A percentile compares a stretch with the other conserved stretches of the same genome.
These are phyloP conservation scores for Arion vulgaris DNA, from an alignment of 1,140 invertebrate species.

Conservation along the genomic window DNA sequence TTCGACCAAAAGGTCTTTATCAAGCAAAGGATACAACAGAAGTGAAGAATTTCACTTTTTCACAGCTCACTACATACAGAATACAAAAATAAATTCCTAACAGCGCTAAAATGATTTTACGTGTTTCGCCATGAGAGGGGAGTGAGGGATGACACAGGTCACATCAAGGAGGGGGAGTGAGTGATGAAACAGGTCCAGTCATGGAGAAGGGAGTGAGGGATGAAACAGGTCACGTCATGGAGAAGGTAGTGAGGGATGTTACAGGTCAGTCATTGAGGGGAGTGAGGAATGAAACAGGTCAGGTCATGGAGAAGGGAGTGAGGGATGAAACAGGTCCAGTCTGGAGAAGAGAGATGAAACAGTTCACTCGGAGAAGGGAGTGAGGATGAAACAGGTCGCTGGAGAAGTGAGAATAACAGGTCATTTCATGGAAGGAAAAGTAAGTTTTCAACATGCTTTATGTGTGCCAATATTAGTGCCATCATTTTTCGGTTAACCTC, in stretches of 20 bases:
- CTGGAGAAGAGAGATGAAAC: neutral
- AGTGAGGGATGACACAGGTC: neutral
- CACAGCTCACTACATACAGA: no score
- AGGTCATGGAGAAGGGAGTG: neutral
- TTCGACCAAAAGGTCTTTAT: no score
- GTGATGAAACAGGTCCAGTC: neutral
- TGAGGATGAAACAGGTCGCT: neutral
- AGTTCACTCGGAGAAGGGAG: neutral
- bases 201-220: conserved; percentile 2
- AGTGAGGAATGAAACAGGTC: neutral
- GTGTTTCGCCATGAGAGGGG: no score
- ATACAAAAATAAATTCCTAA: no score
- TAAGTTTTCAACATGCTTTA: no score
- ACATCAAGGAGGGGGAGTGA: neutral
- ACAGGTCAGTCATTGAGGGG: neutral
- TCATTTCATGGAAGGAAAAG: neutral
- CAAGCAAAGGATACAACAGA: no score
- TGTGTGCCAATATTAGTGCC: no score
- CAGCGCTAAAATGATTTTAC: no score
- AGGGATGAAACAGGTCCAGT: no score
- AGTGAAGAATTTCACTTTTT: no score
- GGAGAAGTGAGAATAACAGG: neutral
- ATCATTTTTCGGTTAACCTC: no score
- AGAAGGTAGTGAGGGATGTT: neutral
- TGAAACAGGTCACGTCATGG: neutral